Base-by-base conservation (phyloP, 1,140 invertebrate species). In the Lepidurus apus region DNA sequence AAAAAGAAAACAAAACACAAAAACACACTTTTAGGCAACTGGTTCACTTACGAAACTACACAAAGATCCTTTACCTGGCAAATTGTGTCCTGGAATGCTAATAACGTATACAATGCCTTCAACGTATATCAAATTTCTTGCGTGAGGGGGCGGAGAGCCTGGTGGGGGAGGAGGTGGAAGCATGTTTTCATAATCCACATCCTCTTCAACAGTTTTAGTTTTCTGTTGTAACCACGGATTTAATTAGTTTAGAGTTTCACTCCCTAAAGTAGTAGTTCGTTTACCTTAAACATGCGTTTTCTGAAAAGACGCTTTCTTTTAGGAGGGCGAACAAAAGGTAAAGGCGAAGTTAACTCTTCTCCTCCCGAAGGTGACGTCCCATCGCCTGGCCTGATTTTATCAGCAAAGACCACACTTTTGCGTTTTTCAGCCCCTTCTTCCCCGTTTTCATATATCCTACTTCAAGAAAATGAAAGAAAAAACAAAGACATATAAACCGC, bases 331-430 rank as follows among this genome's bases (percentile, higher is more conserved):
- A 65, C 21, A 21, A 65, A 65, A 21, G 89, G 89, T n/a, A 89
- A 89, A 17, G 90, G 89, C 2, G 89, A 90, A 8, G 87, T 86
- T 82, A 90, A 86, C 76, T 90, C 89, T 81, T 91, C 89, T 3
- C 89, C 89, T 11, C 88, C 89, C 43, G 88, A 90, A 0, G 89
- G 88, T 80, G 89, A 90, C 1, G 89, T 90, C 0, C 90, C 90
- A 81, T 90, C 88, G 0, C 90, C 90, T n/a, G 90, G 90, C 78
- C 86, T 85, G 24, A 91, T 84, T 34, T 89, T 90, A 84, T 91
- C 89, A 6, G 89, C 89, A 82, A 91, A 91, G 81, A 89, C 87
- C 0, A 91, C 90, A 10, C 82, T 85, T 81, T 90, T 88, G 73
- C 85, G 84, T 8, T 74, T 76, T n/a, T 81, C 84, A 34, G 78